These are phyloP conservation scores for Gasterosteus aculeatus DNA, from an alignment of 2,113 vertebrate genomes.

Conservation along the genomic window DNA sequence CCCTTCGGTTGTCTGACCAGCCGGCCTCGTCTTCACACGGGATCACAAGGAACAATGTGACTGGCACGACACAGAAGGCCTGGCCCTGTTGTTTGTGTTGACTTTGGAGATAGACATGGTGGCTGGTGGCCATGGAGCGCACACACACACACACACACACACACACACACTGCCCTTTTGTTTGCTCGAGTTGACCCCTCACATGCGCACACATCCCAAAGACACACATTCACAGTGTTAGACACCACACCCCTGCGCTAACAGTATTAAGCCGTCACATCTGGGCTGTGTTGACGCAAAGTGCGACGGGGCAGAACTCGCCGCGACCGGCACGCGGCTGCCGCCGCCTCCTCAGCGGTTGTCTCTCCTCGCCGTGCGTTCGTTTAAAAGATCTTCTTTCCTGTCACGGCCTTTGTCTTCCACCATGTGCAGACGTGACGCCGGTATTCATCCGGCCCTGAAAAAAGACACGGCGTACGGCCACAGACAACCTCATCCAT, in stretches of 20 bases:
- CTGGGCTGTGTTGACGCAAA: constrained; percentile 65
- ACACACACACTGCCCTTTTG: constrained; percentile 38
- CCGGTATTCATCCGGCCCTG: constrained; percentile 12
- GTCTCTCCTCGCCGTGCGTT: neutral
- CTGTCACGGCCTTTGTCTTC: constrained; percentile 4
- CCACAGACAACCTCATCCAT: constrained; percentile 2
- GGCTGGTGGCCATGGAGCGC: constrained; percentile 48
- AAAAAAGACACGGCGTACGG: neutral
- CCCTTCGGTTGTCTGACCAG: constrained; percentile 1
- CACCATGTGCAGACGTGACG: constrained; percentile 26
- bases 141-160: constrained; percentile 30
- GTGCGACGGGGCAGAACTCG: constrained; percentile 51
- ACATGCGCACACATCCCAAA: constrained; percentile 23
- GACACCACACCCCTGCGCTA: constrained; percentile 48
- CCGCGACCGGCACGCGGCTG: constrained; percentile 19
- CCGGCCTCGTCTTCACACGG: constrained; percentile 57
- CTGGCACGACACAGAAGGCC: constrained; percentile 56
- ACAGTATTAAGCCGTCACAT: constrained; percentile 76
- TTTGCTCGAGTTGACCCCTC: constrained; percentile 58
- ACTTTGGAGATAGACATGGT: constrained; percentile 54
- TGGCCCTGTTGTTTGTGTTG: constrained; percentile 38
- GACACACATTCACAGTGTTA: constrained; percentile 16
- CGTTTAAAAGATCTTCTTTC: neutral
- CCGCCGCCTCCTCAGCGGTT: constrained; percentile 7
- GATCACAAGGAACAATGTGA: constrained; percentile 64